These are phyloP conservation scores for Falco concolor DNA, from an alignment of 2,797 vertebrate genomes.

Conservation along the genomic window DNA sequence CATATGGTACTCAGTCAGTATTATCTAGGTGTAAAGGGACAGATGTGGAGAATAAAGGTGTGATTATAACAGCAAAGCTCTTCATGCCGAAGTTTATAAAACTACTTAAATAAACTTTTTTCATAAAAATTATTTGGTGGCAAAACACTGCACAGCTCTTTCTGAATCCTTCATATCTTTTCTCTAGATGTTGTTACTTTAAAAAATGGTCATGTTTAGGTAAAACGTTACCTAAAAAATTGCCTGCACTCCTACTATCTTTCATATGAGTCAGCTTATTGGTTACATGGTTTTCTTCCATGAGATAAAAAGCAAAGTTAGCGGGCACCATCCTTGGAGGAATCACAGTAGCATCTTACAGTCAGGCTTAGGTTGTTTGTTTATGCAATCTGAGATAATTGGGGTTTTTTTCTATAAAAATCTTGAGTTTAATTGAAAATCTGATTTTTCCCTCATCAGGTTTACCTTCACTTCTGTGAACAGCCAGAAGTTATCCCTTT, in stretches of 20 bases:
- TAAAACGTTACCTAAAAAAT: background rate
- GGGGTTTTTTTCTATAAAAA: background rate
- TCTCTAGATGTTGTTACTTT: background rate
- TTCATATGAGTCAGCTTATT: background rate
- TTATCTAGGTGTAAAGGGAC: background rate
- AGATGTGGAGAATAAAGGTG: background rate
- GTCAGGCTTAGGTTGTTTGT: background rate
- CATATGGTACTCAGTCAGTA: fast-evolving
- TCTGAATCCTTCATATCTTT: background rate
- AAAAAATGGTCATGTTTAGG: background rate
- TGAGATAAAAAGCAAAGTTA: background rate
- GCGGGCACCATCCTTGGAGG: no score
- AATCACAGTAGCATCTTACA: background rate
- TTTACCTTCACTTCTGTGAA: background rate
- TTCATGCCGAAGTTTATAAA: background rate
- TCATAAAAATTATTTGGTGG: background rate
- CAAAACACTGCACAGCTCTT: background rate
- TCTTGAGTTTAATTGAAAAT: background rate
- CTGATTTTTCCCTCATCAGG: background rate
- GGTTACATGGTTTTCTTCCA: background rate
- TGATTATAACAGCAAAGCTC: background rate
- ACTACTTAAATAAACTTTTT: background rate
- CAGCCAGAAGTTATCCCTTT: background rate
- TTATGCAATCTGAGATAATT: background rate
- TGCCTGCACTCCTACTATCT: background rate